Evolutionary conservation across 2,888 invertebrate genomes (phyloP), one percentile per base, ranked within the genome.

Genomic region (Chrysodeixis includens): DNA sequence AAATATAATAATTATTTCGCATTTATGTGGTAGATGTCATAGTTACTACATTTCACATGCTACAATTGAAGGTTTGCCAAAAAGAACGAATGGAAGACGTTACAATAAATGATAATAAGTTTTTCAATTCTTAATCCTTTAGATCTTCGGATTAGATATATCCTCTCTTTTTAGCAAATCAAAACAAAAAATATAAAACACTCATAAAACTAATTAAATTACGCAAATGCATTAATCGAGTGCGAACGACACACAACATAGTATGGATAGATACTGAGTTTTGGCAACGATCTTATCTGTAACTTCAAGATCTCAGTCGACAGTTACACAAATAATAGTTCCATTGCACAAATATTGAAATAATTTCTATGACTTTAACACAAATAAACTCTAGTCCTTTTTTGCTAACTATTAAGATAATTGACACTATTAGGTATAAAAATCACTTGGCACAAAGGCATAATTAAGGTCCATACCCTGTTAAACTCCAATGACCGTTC

Each of bases 361-460:
- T 89, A 88, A 88, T 90, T 87, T 89, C 86, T 90, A 91, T 86
- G 86, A 90, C 83, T 86, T 88, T 85, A 91, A 93, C 90, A 92
- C 90, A 86, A 88, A 90, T 92, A 92, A 90, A 92, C 86, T 92
- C 89, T 90, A 85, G 86, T 89, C 88, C 88, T 79, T 88, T 91
- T 72, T 91, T 85, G 86, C 90, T 93, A 93, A 90, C 90, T 93
- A 93, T 84, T 86, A 88, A 89, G 83, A 87, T 93, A 94, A 94
- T 94, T 95, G 94, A 95, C 93, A 92, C 94, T 95, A 93, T 91
- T 89, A 89, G 86, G 88, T 90, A 91, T 84, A 91, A 89, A 94
- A 93, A 94, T 94, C 94, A 94, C 95, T 94, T 94, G 95, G 95
- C 95, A 95, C 95, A 91, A 94, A 93, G 95, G 95, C 95, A 92